phyloP scores from a whole-genome alignment of 2,888 invertebrate species.

The Anoncus sp. region DNA sequence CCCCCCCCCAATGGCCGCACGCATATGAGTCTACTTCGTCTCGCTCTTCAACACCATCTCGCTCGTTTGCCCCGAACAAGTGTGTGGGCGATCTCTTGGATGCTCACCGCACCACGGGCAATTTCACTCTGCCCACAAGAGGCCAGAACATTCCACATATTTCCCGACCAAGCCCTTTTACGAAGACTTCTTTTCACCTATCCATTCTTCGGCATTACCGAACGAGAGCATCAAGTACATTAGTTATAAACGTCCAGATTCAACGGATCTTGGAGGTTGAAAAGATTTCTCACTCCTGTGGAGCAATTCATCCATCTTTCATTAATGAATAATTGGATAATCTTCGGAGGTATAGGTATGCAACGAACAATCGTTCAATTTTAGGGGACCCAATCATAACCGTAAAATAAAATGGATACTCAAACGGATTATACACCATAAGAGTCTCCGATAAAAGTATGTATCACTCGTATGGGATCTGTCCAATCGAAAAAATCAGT shows the following conservation, averaged over 20 bases:
- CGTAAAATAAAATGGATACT: background rate
- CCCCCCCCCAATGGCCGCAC: conserved; percentile 2
- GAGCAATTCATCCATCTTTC: conserved; percentile 25
- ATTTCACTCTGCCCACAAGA: conserved; percentile 42
- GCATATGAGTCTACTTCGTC: conserved; percentile 33
- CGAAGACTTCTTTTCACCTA: conserved; percentile 30
- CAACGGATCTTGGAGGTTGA: conserved; percentile 8
- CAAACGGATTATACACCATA: background rate
- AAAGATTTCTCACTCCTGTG: conserved; percentile 28
- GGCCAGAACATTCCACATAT: conserved; percentile 59
- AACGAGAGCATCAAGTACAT: conserved; percentile 41
- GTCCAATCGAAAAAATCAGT: background rate
- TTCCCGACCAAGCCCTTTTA: conserved; percentile 48
- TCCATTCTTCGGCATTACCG: conserved; percentile 10
- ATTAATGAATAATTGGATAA: conserved; percentile 42
- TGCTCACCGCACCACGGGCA: conserved; percentile 39
- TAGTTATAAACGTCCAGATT: conserved; percentile 47
- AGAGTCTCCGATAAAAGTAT: background rate
- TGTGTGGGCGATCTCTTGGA: conserved; percentile 56
- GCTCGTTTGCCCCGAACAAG: conserved; percentile 47
- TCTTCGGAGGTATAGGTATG: conserved; percentile 12
- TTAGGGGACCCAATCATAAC: background rate
- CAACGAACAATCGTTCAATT: background rate
- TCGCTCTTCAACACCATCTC: conserved; percentile 58
- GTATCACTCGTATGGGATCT: background rate